These are phyloP conservation scores for Brenthis hecate DNA, from an alignment of 2,888 invertebrate genomes.

Conservation along the genomic window DNA sequence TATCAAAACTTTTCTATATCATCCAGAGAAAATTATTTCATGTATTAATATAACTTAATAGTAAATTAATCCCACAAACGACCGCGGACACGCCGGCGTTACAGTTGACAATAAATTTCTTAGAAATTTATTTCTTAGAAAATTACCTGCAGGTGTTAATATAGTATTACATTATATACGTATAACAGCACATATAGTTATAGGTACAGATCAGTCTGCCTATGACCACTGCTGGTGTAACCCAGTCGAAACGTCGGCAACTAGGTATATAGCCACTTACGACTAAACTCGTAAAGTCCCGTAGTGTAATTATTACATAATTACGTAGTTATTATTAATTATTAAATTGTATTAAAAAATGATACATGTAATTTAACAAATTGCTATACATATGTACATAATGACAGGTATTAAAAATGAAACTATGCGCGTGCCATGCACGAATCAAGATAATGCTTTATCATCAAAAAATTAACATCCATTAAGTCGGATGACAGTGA, in stretches of 20 bases:
- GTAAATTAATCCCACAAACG: no score
- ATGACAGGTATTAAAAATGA: background rate
- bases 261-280: no score
- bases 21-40: no score
- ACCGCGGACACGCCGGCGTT: no score
- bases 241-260: no score
- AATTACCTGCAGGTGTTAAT: no score
- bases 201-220: background rate
- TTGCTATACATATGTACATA: background rate
- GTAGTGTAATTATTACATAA: no score
- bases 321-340: background rate
- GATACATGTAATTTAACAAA: background rate
- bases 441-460: slow-evolving; percentile 4
- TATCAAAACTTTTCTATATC: no score
- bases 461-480: slow-evolving; percentile 7
- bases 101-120: no score
- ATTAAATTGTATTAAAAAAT: background rate
- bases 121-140: no score
- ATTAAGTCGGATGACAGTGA: slow-evolving; percentile 14
- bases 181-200: slow-evolving; percentile 3
- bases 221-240: no score
- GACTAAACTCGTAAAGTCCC: no score
- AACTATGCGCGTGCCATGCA: slow-evolving; percentile 6
- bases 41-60: background rate
- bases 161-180: background rate